Percentiles rank a stretch among this genome's conserved stretches.
Evolutionary conservation across 1,140 invertebrate species (phyloP).

Genomic region (Coenobita brevimanus): DNA sequence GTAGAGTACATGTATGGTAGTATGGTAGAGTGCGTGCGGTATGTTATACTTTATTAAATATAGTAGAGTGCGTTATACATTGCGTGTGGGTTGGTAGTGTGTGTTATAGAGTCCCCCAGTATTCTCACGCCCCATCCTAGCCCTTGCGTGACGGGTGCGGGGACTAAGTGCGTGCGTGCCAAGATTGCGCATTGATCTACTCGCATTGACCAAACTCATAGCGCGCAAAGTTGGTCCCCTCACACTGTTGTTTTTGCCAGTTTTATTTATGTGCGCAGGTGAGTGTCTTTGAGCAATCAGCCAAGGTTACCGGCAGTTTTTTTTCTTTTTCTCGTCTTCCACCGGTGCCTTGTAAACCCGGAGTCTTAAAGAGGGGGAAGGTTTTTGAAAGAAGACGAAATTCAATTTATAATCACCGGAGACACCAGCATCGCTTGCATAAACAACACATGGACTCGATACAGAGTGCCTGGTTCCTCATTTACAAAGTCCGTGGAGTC

Average conservation of each 20-base stretch:
- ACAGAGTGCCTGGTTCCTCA: slow-evolving; percentile 58
- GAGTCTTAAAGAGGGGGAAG: slow-evolving; percentile 35
- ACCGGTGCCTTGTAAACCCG: slow-evolving; percentile 16
- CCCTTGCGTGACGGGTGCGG: not conserved
- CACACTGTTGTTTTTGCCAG: not conserved
- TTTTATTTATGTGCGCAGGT: not conserved
- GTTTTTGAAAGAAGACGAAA: slow-evolving; percentile 64
- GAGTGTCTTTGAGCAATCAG: slow-evolving; percentile 50
- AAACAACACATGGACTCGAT: slow-evolving; percentile 68
- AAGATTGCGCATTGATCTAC: slow-evolving; percentile 31
- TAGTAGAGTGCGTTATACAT: too few relatives aligned
- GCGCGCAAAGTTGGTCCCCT: not conserved
- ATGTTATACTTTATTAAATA: too few relatives aligned
- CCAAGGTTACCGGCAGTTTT: not conserved
- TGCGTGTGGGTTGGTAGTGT: too few relatives aligned
- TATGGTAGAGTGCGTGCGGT: too few relatives aligned
- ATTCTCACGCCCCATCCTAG: too few relatives aligned
- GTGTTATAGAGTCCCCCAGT: too few relatives aligned
- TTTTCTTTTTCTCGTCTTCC: not conserved
- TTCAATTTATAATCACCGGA: slow-evolving; percentile 66
- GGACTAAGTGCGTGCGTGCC: not conserved
- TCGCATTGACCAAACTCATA: not conserved
- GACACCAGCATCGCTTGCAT: slow-evolving; percentile 68
- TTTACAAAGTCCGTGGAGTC: slow-evolving; percentile 27
- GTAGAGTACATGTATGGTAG: too few relatives aligned